Evolutionary conservation across 2,888 invertebrate genomes (phyloP).

Genomic region (Brachyopa scutellaris): DNA sequence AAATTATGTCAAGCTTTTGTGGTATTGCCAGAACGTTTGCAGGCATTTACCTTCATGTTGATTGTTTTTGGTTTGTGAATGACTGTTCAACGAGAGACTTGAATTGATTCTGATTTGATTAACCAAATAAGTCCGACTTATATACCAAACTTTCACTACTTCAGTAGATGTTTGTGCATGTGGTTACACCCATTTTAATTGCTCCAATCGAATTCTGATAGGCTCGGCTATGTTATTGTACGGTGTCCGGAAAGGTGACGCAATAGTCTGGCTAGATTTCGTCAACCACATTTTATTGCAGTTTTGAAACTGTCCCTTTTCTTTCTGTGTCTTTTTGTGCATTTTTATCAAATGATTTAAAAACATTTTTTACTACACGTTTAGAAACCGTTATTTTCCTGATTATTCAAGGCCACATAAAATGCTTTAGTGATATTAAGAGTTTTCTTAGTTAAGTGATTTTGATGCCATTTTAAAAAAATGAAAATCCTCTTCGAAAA

Average conservation of each 20-base stretch:
- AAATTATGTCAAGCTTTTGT: background rate
- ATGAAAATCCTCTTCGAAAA: no score
- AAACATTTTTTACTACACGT: no score
- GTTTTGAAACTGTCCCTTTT: no score
- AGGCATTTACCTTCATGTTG: conserved; percentile 58
- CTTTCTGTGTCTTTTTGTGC: no score
- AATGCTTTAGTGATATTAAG: no score
- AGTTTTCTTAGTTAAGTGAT: no score
- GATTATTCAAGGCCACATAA: no score
- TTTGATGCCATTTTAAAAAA: no score
- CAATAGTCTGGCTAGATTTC: no score
- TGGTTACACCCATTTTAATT: background rate
- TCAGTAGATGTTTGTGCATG: background rate
- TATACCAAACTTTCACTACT: conserved; percentile 27
- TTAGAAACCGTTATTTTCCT: no score
- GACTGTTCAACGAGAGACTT: conserved; percentile 26
- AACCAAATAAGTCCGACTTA: conserved; percentile 23
- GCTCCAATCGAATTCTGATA: background rate
- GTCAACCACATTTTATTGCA: no score
- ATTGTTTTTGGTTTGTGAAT: conserved; percentile 17
- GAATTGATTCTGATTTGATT: conserved; percentile 37
- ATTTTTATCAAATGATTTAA: no score
- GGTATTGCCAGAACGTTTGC: background rate
- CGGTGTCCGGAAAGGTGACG: background rate
- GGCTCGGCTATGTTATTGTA: background rate